phyloP scores from a whole-genome alignment of 2,888 invertebrate genomes.

The Rugalucina vietnamica region DNA sequence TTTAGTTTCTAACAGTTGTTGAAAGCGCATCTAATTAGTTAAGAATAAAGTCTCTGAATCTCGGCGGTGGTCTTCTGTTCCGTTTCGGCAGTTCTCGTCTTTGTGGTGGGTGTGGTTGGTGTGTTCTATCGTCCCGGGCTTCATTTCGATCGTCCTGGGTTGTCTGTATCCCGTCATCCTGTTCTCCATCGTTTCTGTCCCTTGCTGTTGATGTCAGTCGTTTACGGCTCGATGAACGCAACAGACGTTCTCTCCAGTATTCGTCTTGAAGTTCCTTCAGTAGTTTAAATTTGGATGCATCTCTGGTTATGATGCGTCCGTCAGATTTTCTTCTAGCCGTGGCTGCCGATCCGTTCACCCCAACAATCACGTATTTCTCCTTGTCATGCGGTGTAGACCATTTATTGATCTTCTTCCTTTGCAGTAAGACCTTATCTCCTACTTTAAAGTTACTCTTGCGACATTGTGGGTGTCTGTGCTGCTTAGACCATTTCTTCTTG shows the following conservation, averaged over 20 bases:
- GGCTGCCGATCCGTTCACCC: conserved; percentile 32
- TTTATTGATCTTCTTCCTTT: conserved; percentile 26
- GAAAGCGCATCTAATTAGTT: too few species aligned
- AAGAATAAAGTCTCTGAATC: too few species aligned
- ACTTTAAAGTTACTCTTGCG: conserved; percentile 12
- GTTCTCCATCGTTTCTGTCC: too few species aligned
- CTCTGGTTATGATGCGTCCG: conserved; percentile 11
- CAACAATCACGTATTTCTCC: conserved; percentile 17
- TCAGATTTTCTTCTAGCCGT: conserved; percentile 19
- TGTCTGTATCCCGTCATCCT: too few species aligned
- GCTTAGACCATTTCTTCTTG: not conserved
- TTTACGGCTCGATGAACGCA: not conserved
- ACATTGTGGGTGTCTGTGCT: not conserved
- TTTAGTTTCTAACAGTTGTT: too few species aligned
- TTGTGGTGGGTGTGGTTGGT: too few species aligned
- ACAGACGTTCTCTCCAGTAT: conserved; percentile 9
- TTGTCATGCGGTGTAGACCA: conserved; percentile 21
- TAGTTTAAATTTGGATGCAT: not conserved
- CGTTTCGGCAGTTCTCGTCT: too few species aligned
- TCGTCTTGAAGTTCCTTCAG: conserved; percentile 8
- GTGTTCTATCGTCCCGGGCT: too few species aligned
- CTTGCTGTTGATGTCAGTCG: too few species aligned
- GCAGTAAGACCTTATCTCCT: conserved; percentile 38
- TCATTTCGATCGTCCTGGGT: too few species aligned
- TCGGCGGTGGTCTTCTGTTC: too few species aligned